These are phyloP conservation scores for Eumeta japonica DNA, from an alignment of 1,140 invertebrate species.

Conservation along the genomic window DNA sequence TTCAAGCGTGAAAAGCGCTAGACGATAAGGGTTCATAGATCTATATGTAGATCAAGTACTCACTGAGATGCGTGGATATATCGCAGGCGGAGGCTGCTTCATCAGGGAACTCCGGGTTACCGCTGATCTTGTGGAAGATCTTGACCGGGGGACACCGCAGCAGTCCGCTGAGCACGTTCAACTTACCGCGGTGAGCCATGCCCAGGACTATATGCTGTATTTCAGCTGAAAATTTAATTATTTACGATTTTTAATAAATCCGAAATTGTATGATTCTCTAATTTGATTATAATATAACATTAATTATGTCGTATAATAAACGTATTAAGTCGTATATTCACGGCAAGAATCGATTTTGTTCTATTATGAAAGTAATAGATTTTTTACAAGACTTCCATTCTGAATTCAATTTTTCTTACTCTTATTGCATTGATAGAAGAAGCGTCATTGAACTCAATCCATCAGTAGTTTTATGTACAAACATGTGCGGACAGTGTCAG, in stretches of 20 bases:
- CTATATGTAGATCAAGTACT: constrained; percentile 34
- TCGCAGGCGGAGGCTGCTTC: constrained; percentile 77
- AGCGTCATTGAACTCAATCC: too few species aligned
- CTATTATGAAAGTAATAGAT: too few species aligned
- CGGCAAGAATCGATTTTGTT: too few species aligned
- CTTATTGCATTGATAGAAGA: too few species aligned
- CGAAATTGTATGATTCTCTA: background rate
- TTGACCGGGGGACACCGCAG: constrained; percentile 80
- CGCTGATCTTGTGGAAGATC: constrained; percentile 82
- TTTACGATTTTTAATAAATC: too few species aligned
- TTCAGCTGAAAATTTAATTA: constrained; percentile 63
- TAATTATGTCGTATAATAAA: too few species aligned
- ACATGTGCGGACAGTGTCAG: too few species aligned
- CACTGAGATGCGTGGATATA: constrained; percentile 90
- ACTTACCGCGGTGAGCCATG: constrained; percentile 91
- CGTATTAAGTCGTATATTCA: too few species aligned
- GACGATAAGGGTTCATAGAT: background rate
- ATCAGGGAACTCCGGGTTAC: constrained; percentile 69
- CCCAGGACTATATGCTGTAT: constrained; percentile 78
- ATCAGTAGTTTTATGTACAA: too few species aligned
- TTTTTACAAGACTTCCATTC: too few species aligned
- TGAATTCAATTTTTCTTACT: too few species aligned
- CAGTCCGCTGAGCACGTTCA: constrained; percentile 84
- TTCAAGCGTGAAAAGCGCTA: background rate
- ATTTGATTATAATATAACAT: too few species aligned